These are phyloP conservation scores for Mormyrops boulengeri DNA, from an alignment of 2,797 vertebrate genomes.

Conservation along the genomic window DNA sequence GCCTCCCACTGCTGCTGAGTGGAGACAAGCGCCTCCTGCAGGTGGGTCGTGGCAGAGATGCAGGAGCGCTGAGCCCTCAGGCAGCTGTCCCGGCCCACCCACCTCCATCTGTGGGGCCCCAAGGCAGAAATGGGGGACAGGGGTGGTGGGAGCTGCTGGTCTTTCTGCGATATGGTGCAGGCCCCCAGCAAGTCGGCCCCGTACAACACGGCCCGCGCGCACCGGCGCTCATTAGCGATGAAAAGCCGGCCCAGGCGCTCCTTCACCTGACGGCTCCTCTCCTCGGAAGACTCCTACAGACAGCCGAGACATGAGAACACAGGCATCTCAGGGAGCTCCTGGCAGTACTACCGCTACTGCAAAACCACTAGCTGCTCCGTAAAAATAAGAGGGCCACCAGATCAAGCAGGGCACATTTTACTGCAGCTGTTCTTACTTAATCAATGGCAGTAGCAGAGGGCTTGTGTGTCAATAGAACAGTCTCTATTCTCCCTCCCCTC, in stretches of 20 bases:
- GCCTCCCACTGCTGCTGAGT: conserved; percentile 54
- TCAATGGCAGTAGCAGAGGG: background rate
- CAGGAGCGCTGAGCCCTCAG: conserved; percentile 55
- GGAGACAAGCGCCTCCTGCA: conserved; percentile 61
- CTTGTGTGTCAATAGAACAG: background rate
- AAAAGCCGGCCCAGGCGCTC: conserved; percentile 80
- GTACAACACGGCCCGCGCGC: conserved; percentile 72
- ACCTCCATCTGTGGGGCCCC: conserved; percentile 63
- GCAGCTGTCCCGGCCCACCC: conserved; percentile 71
- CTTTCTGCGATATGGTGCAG: conserved; percentile 55
- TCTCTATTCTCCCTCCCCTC: background rate
- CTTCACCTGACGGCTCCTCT: conserved; percentile 73
- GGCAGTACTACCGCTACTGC: background rate
- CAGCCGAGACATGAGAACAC: background rate
- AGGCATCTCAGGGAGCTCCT: background rate
- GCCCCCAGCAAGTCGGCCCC: conserved; percentile 75
- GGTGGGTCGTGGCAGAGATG: conserved; percentile 44
- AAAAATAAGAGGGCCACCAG: background rate
- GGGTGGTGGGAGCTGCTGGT: conserved; percentile 29
- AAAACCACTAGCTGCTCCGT: background rate
- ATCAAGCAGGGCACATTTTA: background rate
- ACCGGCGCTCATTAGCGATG: conserved; percentile 76
- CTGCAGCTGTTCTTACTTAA: background rate
- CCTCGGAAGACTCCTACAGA: conserved; percentile 70
- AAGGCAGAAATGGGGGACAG: conserved; percentile 14